These are phyloP conservation scores for Nematostella vectensis DNA, from an alignment of 92 coral and sea anemone genomes.

Conservation along the genomic window DNA sequence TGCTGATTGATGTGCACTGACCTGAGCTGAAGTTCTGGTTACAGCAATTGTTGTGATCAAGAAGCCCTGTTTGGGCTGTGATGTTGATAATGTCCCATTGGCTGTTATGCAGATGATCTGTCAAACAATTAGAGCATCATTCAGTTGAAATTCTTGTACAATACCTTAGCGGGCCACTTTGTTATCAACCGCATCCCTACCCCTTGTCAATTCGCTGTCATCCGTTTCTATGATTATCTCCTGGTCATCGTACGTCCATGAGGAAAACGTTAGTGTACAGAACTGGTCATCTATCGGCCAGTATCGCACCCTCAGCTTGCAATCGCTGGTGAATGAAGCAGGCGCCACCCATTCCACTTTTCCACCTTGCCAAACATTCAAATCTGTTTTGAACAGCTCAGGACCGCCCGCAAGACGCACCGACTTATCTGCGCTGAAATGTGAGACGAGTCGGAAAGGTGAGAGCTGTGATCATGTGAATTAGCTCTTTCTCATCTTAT, in stretches of 20 bases:
- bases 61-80: slow-evolving; percentile 3
- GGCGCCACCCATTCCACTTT: slow-evolving; percentile 38
- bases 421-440: slow-evolving; percentile 44
- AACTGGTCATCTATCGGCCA: slow-evolving; percentile 67
- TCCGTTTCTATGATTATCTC: no score
- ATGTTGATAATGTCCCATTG: slow-evolving; percentile 43
- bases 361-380: slow-evolving; percentile 16
- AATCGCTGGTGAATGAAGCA: slow-evolving; percentile 45
- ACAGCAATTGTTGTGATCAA: slow-evolving; percentile 41
- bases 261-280: slow-evolving; percentile 45
- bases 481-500: no score
- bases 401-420: slow-evolving; percentile 44
- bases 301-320: slow-evolving; percentile 25
- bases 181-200: no score
- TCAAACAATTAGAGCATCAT: no score
- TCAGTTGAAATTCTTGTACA: no score
- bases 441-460: no score
- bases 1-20: background rate
- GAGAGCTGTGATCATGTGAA: no score
- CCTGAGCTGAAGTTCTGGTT: slow-evolving; percentile 13
- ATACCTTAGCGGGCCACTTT: no score
- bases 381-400: slow-evolving; percentile 32
- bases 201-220: no score
- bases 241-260: slow-evolving; percentile 30
- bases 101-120: slow-evolving; percentile 43